Conservation (phyloP, 2,797 vertebrate genomes). For the Eleutherodactylus coqui region DNA sequence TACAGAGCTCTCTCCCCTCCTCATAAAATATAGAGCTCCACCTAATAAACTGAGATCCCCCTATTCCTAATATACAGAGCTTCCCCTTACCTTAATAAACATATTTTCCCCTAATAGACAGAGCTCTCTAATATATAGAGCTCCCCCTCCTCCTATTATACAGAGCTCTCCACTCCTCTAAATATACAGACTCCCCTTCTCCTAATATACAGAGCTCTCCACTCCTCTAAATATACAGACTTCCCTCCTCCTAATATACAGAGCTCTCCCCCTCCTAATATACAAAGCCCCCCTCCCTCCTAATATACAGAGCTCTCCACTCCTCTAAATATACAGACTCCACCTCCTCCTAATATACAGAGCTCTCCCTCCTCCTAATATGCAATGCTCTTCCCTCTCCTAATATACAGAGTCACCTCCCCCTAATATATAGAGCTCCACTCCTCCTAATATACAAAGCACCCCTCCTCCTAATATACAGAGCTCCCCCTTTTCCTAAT, state of each 20-base stretch:
- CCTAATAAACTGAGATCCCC: no score
- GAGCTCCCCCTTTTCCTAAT: no score
- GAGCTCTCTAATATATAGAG: neutral
- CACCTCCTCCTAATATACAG: neutral
- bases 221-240: neutral
- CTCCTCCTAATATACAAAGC: constrained; percentile 13
- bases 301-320: neutral
- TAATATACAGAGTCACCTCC: neutral
- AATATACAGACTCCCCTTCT: no score
- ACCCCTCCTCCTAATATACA: neutral
- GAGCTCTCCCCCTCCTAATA: neutral
- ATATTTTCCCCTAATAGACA: neutral
- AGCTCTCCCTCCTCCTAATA: neutral
- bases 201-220: neutral
- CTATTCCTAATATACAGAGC: neutral
- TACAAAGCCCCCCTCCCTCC: neutral
- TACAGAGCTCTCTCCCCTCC: no score
- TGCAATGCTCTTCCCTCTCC: no score
- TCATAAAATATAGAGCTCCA: no score
- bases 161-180: no score
- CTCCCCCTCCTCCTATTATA: no score
- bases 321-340: neutral
- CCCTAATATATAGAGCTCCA: no score
- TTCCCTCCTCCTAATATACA: neutral
- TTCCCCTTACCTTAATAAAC: neutral